These are phyloP conservation scores for Corythoichthys intestinalis DNA, from an alignment of 2,113 vertebrate genomes.

Conservation along the genomic window DNA sequence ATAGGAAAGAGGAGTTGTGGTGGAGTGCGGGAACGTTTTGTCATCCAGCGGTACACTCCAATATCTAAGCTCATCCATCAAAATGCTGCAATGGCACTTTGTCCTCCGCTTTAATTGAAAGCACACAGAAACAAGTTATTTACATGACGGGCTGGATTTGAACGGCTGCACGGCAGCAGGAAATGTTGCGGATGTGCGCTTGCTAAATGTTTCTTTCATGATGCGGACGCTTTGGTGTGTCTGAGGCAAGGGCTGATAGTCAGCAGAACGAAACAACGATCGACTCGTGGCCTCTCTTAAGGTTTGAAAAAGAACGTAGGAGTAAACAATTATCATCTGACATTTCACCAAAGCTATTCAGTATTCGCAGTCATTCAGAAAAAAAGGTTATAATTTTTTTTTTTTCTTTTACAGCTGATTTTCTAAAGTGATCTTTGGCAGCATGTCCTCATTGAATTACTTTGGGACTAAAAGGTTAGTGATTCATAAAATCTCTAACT, in stretches of 20 bases:
- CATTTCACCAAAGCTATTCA: conserved; percentile 41
- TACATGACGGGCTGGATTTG: conserved; percentile 75
- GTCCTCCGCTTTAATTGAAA: conserved; percentile 75
- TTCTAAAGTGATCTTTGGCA: conserved; percentile 28
- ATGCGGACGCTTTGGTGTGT: conserved; percentile 48
- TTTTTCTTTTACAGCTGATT: conserved; percentile 34
- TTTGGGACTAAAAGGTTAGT: conserved; percentile 54
- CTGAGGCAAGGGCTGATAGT: conserved; percentile 48
- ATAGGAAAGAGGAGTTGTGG: conserved; percentile 76
- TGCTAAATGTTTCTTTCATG: conserved; percentile 66
- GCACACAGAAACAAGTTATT: conserved; percentile 77
- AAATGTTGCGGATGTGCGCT: conserved; percentile 46
- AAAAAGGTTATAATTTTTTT: conserved; percentile 47
- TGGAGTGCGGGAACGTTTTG: conserved; percentile 74
- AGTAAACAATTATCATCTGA: conserved; percentile 48
- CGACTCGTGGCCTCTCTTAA: conserved; percentile 1
- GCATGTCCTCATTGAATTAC: conserved; percentile 48
- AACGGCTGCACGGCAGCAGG: conserved; percentile 60
- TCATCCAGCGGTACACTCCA: conserved; percentile 76
- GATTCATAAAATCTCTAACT: conserved; percentile 52
- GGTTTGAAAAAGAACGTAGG: neutral
- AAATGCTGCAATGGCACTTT: conserved; percentile 63
- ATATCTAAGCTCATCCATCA: conserved; percentile 79
- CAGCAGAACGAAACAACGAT: conserved; percentile 39
- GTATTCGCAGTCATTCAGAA: conserved; percentile 48